A percentile compares a stretch with the other conserved stretches of the same genome.
These are phyloP conservation scores for Todiramphus chloris DNA, from an alignment of 2,113 vertebrate genomes.

Conservation along the genomic window DNA sequence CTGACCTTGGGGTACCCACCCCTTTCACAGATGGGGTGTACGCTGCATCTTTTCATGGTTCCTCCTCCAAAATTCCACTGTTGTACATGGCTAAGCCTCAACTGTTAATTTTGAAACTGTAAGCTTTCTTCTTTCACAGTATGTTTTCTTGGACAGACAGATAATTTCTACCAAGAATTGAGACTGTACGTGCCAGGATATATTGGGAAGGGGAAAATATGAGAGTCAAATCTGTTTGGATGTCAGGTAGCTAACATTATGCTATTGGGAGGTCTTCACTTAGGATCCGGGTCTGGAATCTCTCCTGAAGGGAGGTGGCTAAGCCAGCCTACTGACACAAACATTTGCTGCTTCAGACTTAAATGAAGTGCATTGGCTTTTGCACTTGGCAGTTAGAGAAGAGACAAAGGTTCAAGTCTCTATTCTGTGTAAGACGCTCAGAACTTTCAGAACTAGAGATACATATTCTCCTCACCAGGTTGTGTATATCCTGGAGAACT, in stretches of 20 bases:
- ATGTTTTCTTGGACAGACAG: not conserved
- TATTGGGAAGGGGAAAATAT: not conserved
- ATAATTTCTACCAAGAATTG: not conserved
- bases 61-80: not conserved
- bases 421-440: not conserved
- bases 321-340: not conserved
- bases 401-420: not conserved
- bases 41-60: not conserved
- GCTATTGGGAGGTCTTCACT: not conserved
- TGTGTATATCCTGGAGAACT: not conserved
- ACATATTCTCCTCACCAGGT: not conserved
- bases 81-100: not conserved
- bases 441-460: not conserved
- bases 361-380: not conserved
- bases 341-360: not conserved
- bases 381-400: not conserved
- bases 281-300: not conserved
- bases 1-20: not conserved
- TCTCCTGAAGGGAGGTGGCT: not conserved
- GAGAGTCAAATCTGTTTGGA: not conserved
- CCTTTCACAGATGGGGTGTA: not conserved
- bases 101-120: not conserved
- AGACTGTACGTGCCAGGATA: not conserved
- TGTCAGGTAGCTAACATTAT: not conserved
- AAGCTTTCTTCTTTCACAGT: no score